Percentiles rank a stretch among this genome's conserved stretches.
phyloP scores from a whole-genome alignment of 2,113 vertebrate species.

The Ictalurus furcatus region DNA sequence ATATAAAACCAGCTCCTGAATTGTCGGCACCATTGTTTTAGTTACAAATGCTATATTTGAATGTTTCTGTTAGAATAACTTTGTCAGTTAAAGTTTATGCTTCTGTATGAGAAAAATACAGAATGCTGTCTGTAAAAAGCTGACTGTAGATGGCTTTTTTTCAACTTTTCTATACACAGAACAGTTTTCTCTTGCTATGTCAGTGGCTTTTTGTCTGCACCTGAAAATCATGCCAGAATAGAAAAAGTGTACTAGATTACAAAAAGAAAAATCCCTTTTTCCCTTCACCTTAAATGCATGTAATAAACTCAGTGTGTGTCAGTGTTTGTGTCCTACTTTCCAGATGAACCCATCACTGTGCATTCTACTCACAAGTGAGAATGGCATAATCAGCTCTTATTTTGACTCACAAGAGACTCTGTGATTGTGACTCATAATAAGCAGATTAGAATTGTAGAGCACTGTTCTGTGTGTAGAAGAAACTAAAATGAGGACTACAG shows the following conservation, averaged over 20 bases:
- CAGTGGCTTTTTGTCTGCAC: conserved; percentile 4
- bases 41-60: background rate
- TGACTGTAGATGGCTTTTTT: background rate
- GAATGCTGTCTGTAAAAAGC: background rate
- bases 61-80: background rate
- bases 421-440: conserved; percentile 62
- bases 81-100: background rate
- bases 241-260: conserved; percentile 4
- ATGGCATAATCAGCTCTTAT: conserved; percentile 68
- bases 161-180: background rate
- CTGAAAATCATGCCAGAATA: conserved; percentile 6
- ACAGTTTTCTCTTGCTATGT: background rate
- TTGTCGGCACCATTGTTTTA: background rate
- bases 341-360: conserved; percentile 18
- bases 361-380: conserved; percentile 54
- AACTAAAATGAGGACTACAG: conserved; percentile 29
- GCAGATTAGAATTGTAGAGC: conserved; percentile 57
- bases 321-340: conserved; percentile 45
- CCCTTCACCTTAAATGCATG: background rate
- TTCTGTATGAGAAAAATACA: background rate
- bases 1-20: background rate
- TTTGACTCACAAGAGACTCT: conserved; percentile 65
- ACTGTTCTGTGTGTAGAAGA: conserved; percentile 31
- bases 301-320: conserved; percentile 13
- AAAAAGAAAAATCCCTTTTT: background rate